Evolutionary conservation across 2,888 invertebrate species (phyloP), one percentile per base, ranked within the genome.

Genomic region (Ennomos quercinarius): DNA sequence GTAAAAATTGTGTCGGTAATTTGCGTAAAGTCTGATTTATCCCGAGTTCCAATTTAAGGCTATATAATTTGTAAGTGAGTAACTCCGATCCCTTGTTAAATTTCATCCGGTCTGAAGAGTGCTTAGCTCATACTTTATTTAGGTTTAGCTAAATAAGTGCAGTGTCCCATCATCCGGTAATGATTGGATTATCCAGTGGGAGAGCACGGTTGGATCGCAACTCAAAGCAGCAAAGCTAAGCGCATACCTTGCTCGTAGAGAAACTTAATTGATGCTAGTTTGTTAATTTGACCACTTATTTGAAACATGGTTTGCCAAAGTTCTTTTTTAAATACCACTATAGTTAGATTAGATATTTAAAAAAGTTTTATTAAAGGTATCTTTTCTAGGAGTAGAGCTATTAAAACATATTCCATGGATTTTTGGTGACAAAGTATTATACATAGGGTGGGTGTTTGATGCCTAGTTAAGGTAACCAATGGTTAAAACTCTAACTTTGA

Each of bases 151-250:
- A 79, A 87, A 83, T 84, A 84, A 84, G 81, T 81, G 75, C 77
- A 70, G 71, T 67, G 77, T 73, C 72, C 80, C 63, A 67, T 82
- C 79, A 81, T 56, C 80, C 82, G 83, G 77, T 74, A 84, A 77
- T 91, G 82, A 91, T 91, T 81, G 83, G 77, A 91, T 91, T 91
- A 89, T 85, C 79, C 74, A 75, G 65, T 83, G 86, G 85, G 74
- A 78, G 86, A 81, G 76, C 89, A 86, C 79, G 76, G 76, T 75
- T 77, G 74, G 76, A 76, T 75, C 77, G 74, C 72, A 80, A 81
- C 76, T 78, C 82, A 82, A 77, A 76, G 81, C 77, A 72, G 74
- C 78, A 79, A 74, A 74, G 78, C 74, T 75, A 74, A 40, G 43
- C 43, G 51, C 47, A 52, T 57, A 49, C 40, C 59, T 56, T 44